Conservation (phyloP, 2,797 vertebrate genomes). For the Myotis daubentonii region DNA sequence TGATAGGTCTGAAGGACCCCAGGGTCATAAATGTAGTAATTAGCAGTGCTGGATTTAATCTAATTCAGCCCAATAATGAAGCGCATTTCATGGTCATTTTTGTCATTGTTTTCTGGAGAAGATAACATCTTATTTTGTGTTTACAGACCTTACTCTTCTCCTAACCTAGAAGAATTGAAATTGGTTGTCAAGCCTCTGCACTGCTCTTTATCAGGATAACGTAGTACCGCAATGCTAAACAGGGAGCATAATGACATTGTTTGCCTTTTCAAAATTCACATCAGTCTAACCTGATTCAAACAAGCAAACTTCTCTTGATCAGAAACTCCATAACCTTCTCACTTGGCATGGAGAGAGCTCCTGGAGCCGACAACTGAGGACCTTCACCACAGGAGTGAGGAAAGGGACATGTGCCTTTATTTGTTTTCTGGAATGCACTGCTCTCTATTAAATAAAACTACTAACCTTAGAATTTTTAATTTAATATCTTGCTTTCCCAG, state of each 20-base stretch:
- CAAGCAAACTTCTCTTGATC: constrained; percentile 53
- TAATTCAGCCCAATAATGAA: neutral
- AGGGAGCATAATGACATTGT: neutral
- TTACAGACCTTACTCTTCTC: neutral
- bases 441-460: neutral
- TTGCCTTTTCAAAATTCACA: constrained; percentile 40
- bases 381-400: neutral
- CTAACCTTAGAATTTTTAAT: neutral
- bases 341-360: constrained; percentile 47
- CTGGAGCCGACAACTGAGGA: constrained; percentile 1
- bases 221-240: neutral
- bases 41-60: neutral
- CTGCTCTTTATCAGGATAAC: neutral
- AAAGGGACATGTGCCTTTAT: neutral
- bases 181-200: neutral
- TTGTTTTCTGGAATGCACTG: neutral
- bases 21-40: neutral
- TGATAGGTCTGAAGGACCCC: neutral
- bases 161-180: neutral
- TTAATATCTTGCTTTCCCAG: constrained; percentile 4
- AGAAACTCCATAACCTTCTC: constrained; percentile 55
- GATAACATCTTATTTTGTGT: neutral
- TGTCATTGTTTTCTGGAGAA: neutral
- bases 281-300: neutral
- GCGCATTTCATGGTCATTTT: neutral